Base-by-base conservation (phyloP, 1,140 invertebrate species). In the Musca domestica region DNA sequence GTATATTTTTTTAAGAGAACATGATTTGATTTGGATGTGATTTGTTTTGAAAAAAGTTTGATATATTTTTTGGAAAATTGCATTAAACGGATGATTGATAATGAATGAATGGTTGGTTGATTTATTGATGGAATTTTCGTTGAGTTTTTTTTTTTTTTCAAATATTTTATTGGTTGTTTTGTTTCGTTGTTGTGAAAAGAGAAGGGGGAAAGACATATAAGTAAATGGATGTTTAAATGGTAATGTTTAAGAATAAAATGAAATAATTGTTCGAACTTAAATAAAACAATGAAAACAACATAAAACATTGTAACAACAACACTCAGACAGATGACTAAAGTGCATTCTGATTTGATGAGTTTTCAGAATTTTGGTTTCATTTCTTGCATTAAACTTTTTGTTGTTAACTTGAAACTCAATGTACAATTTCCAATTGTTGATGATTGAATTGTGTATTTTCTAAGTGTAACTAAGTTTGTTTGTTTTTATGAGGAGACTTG, bases 1-100 rank as follows among this genome's bases (percentile, higher is more conserved):
- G 74, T 75, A 75, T 75, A 74, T 78, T 74, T 76, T 71, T 78
- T 76, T 78, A 27, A 54, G 41, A 75, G 74, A 73, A 72, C 73
- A 74, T 76, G 68, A 67, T 63, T 65, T 72, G 66, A 20, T 61
- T 51, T 41, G 34, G 30, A 61, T 22, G 46, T 49, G 34, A 41
- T 34, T 27, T 64, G 47, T 54, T 12, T 67, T 64, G 41, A 46
- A 19, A 41, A n/a, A 66, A 49, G 56, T 67, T 49, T 41, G 19
- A 30, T n/a, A n/a, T n/a, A n/a, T n/a, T 65, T 51, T 65, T 65
- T 69, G 63, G 4, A 64, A 61, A 49, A 67, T 61, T 27, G 46
- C 27, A 49, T 64, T 20, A 41, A 51, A 30, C 34, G 23, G 51
- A 56, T 56, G 51, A 41, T 30, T 46, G 34, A 56, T 54, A 19